Conservation (phyloP, 2,888 invertebrate genomes). For the Bursaphelenchus okinawaensis region DNA sequence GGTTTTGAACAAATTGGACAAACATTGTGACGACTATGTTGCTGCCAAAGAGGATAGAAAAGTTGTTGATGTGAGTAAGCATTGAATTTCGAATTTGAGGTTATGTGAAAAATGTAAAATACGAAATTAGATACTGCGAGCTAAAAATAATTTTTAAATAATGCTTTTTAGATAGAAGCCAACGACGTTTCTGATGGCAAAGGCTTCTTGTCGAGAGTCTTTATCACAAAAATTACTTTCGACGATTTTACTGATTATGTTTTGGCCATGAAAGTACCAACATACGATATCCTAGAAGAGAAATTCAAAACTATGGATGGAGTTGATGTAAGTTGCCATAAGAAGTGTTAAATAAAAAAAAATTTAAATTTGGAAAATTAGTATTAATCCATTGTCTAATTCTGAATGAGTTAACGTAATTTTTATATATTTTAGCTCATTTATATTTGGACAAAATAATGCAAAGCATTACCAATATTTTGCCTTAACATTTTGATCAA, state of each 20-base stretch:
- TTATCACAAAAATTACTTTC: not conserved
- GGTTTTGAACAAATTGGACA: not conserved
- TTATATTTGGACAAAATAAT: not conserved
- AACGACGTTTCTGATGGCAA: constrained; percentile 7
- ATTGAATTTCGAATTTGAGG: no score
- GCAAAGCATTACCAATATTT: not conserved
- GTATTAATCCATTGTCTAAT: no score
- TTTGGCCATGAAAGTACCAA: constrained; percentile 11
- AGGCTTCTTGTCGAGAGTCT: constrained; percentile 8
- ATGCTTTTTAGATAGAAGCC: not conserved
- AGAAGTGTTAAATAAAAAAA: no score
- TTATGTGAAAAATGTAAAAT: no score
- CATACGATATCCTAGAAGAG: not conserved
- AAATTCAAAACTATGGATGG: not conserved
- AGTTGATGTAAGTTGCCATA: no score
- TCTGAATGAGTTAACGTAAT: no score
- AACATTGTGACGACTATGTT: constrained; percentile 4
- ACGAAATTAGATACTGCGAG: no score
- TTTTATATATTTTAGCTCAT: no score
- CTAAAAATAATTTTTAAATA: no score
- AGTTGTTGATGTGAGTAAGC: constrained; percentile 1
- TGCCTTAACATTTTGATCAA: not conserved
- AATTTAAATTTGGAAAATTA: no score
- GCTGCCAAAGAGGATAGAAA: not conserved
- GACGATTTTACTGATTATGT: not conserved